Percentiles rank a stretch among this genome's conserved stretches.
Evolutionary conservation across 2,888 invertebrate genomes (phyloP).

Genomic region (Dermolepida albohirtum): DNA sequence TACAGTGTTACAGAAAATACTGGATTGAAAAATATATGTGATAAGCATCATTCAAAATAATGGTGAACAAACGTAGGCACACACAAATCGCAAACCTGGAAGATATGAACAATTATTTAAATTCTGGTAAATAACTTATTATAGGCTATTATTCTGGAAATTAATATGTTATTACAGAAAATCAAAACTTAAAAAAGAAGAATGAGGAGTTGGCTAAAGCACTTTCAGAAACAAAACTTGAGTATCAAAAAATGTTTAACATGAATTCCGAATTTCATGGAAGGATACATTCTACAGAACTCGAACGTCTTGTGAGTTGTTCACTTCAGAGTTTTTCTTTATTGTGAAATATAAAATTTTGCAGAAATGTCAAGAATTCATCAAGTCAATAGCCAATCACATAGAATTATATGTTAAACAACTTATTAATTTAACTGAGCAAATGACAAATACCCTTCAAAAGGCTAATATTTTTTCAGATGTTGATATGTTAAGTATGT

Average conservation of each 20-base stretch:
- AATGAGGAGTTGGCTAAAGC: conserved; percentile 45
- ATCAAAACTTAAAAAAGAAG: conserved; percentile 36
- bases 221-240: conserved; percentile 40
- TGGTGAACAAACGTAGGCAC: not conserved
- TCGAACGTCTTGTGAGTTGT: conserved; percentile 10
- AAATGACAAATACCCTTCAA: conserved; percentile 43
- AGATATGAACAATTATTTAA: conserved; percentile 2
- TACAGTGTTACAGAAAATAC: no score
- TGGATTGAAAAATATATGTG: no score
- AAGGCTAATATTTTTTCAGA: conserved; percentile 12
- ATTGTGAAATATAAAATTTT: not conserved
- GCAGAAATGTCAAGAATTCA: conserved; percentile 43
- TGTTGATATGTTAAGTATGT: conserved; percentile 1
- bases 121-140: conserved; percentile 3
- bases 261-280: conserved; percentile 15
- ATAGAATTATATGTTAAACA: conserved; percentile 32
- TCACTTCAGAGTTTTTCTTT: no score
- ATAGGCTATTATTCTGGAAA: not conserved
- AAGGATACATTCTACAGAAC: conserved; percentile 11
- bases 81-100: not conserved
- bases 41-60: no score
- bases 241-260: conserved; percentile 25
- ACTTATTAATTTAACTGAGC: conserved; percentile 35
- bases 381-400: conserved; percentile 33
- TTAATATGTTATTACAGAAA: conserved; percentile 40